Conservation (phyloP, 2,797 vertebrate genomes). For the Morelia viridis region DNA sequence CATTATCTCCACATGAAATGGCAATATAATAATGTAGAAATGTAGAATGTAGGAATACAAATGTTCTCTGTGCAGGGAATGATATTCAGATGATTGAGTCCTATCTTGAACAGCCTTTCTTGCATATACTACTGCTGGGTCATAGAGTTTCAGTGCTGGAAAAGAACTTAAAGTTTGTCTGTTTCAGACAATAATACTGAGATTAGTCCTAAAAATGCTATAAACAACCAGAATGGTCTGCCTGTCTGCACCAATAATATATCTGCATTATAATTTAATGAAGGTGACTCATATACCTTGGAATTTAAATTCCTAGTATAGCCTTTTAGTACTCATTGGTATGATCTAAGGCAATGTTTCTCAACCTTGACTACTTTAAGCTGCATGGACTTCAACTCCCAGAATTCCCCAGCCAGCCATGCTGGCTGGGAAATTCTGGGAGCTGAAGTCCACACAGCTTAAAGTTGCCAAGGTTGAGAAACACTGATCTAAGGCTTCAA, state of each 20-base stretch:
- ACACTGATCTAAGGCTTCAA: not conserved
- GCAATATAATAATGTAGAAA: constrained; percentile 43
- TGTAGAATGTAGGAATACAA: constrained; percentile 40
- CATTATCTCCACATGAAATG: constrained; percentile 42
- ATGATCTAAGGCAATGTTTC: not conserved
- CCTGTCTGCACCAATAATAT: not conserved
- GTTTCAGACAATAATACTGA: not conserved
- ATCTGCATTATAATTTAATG: not conserved
- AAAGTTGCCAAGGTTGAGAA: no score
- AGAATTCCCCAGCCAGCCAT: no score
- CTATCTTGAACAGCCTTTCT: constrained; percentile 31
- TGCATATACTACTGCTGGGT: constrained; percentile 10
- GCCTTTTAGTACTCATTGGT: not conserved
- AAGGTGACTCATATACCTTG: not conserved
- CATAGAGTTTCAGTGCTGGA: not conserved
- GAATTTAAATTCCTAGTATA: not conserved
- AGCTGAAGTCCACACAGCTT: no score
- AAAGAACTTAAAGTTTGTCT: not conserved
- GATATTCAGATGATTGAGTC: not conserved
- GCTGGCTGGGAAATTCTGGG: no score
- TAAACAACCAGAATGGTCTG: not conserved
- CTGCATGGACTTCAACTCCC: no score
- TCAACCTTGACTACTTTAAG: no score
- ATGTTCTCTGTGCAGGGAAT: constrained; percentile 1
- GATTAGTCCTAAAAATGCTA: not conserved